A percentile compares a stretch with the other conserved stretches of the same genome.
Evolutionary conservation across 2,797 vertebrate genomes (phyloP).

Genomic region (Lemur catta): DNA sequence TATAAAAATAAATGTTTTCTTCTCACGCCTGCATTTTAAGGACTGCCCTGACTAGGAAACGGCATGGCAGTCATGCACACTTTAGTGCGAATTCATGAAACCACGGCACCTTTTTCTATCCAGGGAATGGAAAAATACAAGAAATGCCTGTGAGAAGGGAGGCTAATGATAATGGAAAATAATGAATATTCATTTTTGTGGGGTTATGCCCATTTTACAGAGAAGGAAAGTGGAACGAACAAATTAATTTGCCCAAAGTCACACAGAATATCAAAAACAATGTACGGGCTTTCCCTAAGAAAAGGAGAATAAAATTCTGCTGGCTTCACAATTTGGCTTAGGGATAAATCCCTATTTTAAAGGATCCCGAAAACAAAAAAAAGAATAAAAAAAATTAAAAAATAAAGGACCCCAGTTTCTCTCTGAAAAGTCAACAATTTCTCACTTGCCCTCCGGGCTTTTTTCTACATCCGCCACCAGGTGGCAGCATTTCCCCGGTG

Average conservation of each 20-base stretch:
- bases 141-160: neutral
- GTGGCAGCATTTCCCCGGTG: slow-evolving; percentile 58
- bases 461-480: neutral
- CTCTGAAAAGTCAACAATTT: neutral
- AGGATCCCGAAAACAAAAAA: too few species aligned
- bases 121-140: neutral
- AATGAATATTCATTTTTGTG: neutral
- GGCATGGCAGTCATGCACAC: neutral
- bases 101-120: neutral
- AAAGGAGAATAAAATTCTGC: neutral
- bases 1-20: neutral
- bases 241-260: neutral
- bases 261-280: neutral
- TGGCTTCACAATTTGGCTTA: neutral
- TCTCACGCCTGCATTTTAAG: neutral
- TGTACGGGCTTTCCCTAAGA: accelerated
- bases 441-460: accelerated
- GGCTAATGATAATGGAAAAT: neutral
- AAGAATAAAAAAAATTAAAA: too few species aligned
- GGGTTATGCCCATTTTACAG: neutral
- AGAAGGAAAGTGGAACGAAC: neutral
- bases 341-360: neutral
- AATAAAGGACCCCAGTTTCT: too few species aligned
- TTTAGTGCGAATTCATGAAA: neutral
- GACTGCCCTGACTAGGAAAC: neutral